Evolutionary conservation across 1,140 invertebrate species (phyloP), one percentile per base, ranked within the genome.

Genomic region (Glomeris maerens): DNA sequence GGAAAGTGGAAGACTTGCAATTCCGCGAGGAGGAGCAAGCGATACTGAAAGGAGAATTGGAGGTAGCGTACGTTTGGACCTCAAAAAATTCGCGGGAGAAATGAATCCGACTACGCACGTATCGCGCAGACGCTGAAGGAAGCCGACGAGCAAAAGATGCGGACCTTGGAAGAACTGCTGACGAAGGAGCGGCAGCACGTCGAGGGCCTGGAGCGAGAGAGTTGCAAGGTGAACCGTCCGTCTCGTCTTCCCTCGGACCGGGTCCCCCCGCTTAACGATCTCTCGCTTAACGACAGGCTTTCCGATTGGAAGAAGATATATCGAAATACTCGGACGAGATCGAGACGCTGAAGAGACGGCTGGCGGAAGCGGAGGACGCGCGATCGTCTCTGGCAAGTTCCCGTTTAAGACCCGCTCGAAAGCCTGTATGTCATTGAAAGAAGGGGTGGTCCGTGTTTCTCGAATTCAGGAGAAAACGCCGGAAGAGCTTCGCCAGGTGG

Each of bases 11-110:
- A 72, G 92, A 96, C 66, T 70, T 94, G 41, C 78, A 89, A 61
- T 95, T 95, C 63, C 77, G 83, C 31, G 80, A 88, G 53, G 90
- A 95, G 71, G 91, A 95, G 66, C 86, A 89, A 59, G 80, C 75
- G 26, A 78, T 88, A 56, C 73, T 71, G 59, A 83, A 81, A 67
- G 76, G 77, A 59, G 83, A 86, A 61, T 73, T 87, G 63, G 80
- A 88, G 77, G 84, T 88, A 74, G 59, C 52, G n/a, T n/a, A n/a
- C n/a, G n/a, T n/a, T n/a, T n/a, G n/a, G n/a, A n/a, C 46, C 17
- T 17, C 29, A 31, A 49, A 27, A 51, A 54, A n/a, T 22, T 52
- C 27, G 40, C 38, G 22, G 22, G 48, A 36, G 26, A 28, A 26
- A 44, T 3, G 26, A 45, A 39, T n/a, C 31, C 31, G 10, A 10